phyloP scores from a whole-genome alignment of 2,797 vertebrate genomes.

The Hypotaenidia philippensis region DNA sequence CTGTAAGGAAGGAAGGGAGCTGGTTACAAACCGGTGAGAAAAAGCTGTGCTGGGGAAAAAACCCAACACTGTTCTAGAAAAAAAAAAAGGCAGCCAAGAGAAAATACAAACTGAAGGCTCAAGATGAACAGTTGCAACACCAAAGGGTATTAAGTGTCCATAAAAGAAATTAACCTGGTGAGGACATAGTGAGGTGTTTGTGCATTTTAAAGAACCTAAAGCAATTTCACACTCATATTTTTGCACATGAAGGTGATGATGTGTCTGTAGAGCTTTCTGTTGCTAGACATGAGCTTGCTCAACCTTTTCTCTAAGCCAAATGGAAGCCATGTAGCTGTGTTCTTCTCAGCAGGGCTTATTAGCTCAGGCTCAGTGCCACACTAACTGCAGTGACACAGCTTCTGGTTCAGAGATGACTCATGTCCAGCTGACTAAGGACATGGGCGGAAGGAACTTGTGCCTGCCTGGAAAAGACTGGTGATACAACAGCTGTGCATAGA shows the following conservation, averaged over 20 bases:
- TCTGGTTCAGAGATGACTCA: not conserved
- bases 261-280: not conserved
- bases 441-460: not conserved
- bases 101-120: not conserved
- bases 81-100: not conserved
- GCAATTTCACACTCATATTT: not conserved
- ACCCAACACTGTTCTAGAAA: not conserved
- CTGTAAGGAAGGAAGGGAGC: not conserved
- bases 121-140: not conserved
- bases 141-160: not conserved
- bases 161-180: not conserved
- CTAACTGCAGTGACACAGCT: not conserved
- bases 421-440: not conserved
- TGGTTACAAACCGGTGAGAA: not conserved
- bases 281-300: not conserved
- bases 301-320: not conserved
- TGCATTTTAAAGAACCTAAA: not conserved
- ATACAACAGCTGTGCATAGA: not conserved
- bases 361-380: constrained; percentile 3
- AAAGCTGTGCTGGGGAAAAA: not conserved
- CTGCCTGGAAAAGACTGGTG: not conserved
- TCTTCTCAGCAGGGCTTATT: not conserved
- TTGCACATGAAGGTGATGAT: not conserved
- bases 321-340: not conserved
- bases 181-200: not conserved